A percentile compares a stretch with the other conserved stretches of the same genome.
Conservation (phyloP, 2,888 invertebrate species). For the Euphydryas editha region DNA sequence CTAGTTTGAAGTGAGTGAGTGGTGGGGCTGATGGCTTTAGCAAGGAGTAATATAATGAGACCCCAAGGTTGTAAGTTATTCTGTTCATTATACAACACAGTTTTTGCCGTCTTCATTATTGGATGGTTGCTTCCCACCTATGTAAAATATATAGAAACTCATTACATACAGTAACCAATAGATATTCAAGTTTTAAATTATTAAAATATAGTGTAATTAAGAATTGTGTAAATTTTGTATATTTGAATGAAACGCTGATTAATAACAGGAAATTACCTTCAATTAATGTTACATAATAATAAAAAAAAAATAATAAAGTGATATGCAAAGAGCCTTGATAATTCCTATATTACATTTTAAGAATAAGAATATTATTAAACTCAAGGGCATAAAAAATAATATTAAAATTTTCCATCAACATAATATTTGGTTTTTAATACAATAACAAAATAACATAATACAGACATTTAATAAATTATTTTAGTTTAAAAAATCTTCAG, state of each 20-base stretch:
- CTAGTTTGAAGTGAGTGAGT: slow-evolving; percentile 80
- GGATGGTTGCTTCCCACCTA: slow-evolving; percentile 93
- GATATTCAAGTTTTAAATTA: too few species aligned
- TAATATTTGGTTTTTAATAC: not conserved
- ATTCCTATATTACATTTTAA: not conserved
- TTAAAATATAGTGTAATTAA: too few species aligned
- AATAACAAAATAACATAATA: not conserved
- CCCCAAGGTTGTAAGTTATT: slow-evolving; percentile 94
- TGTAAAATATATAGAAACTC: slow-evolving; percentile 15
- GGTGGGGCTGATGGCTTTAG: slow-evolving; percentile 87
- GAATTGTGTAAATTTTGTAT: not conserved
- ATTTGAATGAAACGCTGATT: not conserved
- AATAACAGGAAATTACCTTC: slow-evolving; percentile 55
- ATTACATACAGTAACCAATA: not conserved
- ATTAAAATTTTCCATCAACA: not conserved
- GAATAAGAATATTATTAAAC: not conserved
- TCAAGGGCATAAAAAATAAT: not conserved
- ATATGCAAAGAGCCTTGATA: not conserved
- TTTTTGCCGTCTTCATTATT: slow-evolving; percentile 92
- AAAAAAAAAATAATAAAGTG: slow-evolving; percentile 44
- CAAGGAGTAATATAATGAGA: slow-evolving; percentile 90
- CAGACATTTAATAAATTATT: not conserved
- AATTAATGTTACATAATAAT: slow-evolving; percentile 38
- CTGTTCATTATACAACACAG: slow-evolving; percentile 90
- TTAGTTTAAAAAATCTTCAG: not conserved